Base-by-base conservation (phyloP, 2,797 vertebrate genomes). In the Enteromius trimaculatus region DNA sequence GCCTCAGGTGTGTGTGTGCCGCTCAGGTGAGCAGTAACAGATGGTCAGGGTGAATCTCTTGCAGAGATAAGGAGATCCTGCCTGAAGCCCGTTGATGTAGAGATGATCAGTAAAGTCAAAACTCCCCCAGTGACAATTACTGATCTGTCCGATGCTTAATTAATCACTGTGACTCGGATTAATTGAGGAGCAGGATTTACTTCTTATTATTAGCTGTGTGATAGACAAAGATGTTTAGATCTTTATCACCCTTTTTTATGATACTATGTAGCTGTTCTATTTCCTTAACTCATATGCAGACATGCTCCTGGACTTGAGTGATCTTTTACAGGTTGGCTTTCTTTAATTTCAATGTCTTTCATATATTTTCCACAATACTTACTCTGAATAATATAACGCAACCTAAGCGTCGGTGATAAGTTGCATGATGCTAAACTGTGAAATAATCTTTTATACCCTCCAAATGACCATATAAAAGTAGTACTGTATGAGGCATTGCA, bases 221-320 rank as follows among this genome's bases (percentile, higher is more conserved):
- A 21, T 23, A 47, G 14, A 64, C 19, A 23, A 23, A 62, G 77
- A 47, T 72, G 26, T 66, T 81, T 49, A 49, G 39, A 44, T 55
- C 29, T 19, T 76, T 23, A 51, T 37, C 49, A 23, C 31, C 5
- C 34, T 3, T 64, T 64, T 47, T 64, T 37, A 42, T 26, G 80
- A n/a, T 77, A 34, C 65, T 66, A 37, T 42, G 69, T 37, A 34
- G 42, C 42, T 62, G 55, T 80, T 68, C 13, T 1, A 34, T 55
- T 21, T n/a, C 64, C 86, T 92, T 53, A 93, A 86, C 86, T 70
- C 44, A 17, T 16, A 60, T 37, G 55, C 94, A 99, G 98, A 99
- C 91, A 99, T 99, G 98, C 91, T 99, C 23, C 93, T 99, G 82
- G 98, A 99, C 92, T 95, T 99, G 92, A 99, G 98, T 0, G 98